phyloP scores from a whole-genome alignment of 1,140 invertebrate species.

The Heterodera schachtii region DNA sequence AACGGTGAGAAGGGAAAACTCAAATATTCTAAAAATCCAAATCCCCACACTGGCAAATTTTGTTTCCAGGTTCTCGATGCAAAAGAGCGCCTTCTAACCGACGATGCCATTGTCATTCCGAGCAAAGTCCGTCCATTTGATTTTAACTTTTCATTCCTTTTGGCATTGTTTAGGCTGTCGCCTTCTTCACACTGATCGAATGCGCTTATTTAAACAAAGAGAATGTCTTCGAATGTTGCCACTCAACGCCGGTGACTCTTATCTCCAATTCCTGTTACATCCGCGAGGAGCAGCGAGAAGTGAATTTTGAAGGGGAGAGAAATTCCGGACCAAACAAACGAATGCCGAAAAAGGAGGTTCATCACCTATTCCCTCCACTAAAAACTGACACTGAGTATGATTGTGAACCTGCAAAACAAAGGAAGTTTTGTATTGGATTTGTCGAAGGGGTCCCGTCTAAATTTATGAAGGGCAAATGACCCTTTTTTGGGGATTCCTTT shows the following conservation, averaged over 20 bases:
- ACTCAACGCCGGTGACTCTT: conserved; percentile 1
- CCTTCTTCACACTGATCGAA: conserved; percentile 33
- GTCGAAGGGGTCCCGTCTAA: too few species aligned
- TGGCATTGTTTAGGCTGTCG: conserved; percentile 24
- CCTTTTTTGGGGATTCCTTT: too few species aligned
- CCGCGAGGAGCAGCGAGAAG: not conserved
- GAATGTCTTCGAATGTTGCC: conserved; percentile 20
- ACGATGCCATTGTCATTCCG: conserved; percentile 29
- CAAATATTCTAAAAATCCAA: too few species aligned
- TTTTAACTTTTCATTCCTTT: not conserved
- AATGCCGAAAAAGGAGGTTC: too few species aligned
- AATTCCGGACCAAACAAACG: conserved; percentile 11
- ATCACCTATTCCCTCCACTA: too few species aligned
- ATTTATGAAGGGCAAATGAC: too few species aligned
- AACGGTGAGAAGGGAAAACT: conserved; percentile 5
- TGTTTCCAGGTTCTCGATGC: conserved; percentile 27
- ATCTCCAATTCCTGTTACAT: conserved; percentile 30
- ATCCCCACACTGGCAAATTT: not conserved
- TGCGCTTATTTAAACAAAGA: conserved; percentile 12
- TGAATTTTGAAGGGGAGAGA: not conserved
- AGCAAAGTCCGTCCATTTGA: not conserved
- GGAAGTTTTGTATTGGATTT: too few species aligned
- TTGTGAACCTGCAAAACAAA: too few species aligned
- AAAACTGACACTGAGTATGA: too few species aligned
- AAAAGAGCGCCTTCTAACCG: conserved; percentile 19